Base-by-base conservation (phyloP, 2,113 vertebrate genomes). In the Microtus ochrogaster region DNA sequence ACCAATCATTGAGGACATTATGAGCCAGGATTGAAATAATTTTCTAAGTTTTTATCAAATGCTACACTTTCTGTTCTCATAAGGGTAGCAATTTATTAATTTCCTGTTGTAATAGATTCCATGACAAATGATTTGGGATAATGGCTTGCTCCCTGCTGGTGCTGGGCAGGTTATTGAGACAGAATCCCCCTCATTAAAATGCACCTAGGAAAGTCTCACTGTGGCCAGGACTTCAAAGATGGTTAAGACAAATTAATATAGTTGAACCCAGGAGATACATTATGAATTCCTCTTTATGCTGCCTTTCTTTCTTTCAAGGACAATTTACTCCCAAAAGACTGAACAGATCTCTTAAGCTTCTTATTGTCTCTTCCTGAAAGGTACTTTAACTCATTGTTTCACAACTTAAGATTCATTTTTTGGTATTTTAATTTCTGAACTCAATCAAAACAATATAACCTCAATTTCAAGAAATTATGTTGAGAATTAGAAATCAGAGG, bases 181-280 rank as follows among this genome's bases (percentile, higher is more conserved):
- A 91, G 76, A 96, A 93, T 92, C 96, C 85, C 17, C 52, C 92
- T 98, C 97, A 98, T 98, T 98, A 98, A 96, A 98, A 98, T 98
- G 97, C 97, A 98, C 97, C 95, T 95, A 96, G 55, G 93, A 98
- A 98, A 96, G 93, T 97, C 94, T 85, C 93, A 97, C 89, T 70
- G 4, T 98, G 96, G 95, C 95, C 97, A 97, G 96, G 95, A 95
- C 92, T 98, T 98, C 96, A 98, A 97, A 98, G 97, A 98, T 90
- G 90, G 97, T 98, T 98, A 97, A 98, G 98, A 98, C 96, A 98
- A 98, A 98, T 98, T 98, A 98, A 98, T 98, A 98, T 98, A 97
- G 98, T 98, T 98, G 98, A 98, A 97, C 98, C 97, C 98, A 92
- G 97, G 98, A 98, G 98, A 98, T 97, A 92, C 77, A 98, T 98